Evolutionary conservation across 1,140 invertebrate genomes (phyloP).

Genomic region (Drosophila serrata): DNA sequence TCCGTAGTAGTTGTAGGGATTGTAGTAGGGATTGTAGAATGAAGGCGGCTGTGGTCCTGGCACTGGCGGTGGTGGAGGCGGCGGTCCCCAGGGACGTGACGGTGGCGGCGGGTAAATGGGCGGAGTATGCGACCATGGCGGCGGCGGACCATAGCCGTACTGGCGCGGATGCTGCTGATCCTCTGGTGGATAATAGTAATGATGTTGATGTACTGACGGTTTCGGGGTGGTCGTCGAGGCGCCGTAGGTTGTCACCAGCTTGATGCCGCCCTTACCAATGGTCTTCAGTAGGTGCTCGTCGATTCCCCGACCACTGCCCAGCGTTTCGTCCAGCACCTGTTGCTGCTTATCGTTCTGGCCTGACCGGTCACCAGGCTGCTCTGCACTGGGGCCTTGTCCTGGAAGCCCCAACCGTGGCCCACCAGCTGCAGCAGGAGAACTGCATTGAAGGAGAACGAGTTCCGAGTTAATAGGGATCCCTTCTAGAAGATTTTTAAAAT

Average conservation of each 20-base stretch:
- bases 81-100: conserved; percentile 45
- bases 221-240: conserved; percentile 52
- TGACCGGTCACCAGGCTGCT: conserved; percentile 45
- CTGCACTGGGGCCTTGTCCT: conserved; percentile 67
- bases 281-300: conserved; percentile 63
- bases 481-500: no score
- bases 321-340: conserved; percentile 49
- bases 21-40: conserved; percentile 54
- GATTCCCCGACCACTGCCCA: conserved; percentile 46
- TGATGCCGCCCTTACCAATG: conserved; percentile 76
- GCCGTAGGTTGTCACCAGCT: conserved; percentile 58
- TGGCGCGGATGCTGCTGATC: conserved; percentile 65
- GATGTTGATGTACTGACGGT: conserved; percentile 67
- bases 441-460: conserved; percentile 7
- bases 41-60: conserved; percentile 42
- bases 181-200: conserved; percentile 78
- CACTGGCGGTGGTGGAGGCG: conserved; percentile 37
- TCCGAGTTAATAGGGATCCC: no score
- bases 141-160: conserved; percentile 44
- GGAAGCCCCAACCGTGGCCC: conserved; percentile 37
- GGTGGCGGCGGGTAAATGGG: conserved; percentile 16
- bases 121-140: conserved; percentile 13
- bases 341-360: conserved; percentile 57
- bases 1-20: conserved; percentile 10
- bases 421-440: conserved; percentile 52